Evolutionary conservation across 2,888 invertebrate genomes (phyloP).

Genomic region (Bhutanitis thaidina): DNA sequence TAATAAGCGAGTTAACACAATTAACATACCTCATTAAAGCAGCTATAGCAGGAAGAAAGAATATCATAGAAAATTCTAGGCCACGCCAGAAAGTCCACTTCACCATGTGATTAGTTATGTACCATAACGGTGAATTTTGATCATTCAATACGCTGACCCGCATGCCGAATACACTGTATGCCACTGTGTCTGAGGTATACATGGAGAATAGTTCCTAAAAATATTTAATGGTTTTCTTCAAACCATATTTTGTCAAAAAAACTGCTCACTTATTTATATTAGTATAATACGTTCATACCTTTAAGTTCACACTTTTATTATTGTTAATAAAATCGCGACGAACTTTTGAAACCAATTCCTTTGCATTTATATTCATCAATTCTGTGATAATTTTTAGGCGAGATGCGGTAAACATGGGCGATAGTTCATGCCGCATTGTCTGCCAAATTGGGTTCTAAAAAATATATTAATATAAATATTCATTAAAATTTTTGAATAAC

Average conservation of each 20-base stretch:
- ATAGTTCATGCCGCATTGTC: conserved; percentile 46
- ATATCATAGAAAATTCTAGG: conserved; percentile 52
- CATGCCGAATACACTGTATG: conserved; percentile 55
- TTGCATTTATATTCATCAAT: conserved; percentile 58
- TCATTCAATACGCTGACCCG: conserved; percentile 50
- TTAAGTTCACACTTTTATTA: conserved; percentile 45
- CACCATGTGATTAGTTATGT: conserved; percentile 59
- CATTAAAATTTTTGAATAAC: no score
- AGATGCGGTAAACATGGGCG: conserved; percentile 55
- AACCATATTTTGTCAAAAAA: no score
- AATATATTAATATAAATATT: not conserved
- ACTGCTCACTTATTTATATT: no score
- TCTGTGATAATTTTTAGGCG: conserved; percentile 47
- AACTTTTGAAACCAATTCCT: conserved; percentile 48
- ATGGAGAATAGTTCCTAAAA: conserved; percentile 57
- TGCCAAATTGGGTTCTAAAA: conserved; percentile 56
- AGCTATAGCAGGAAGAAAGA: conserved; percentile 51
- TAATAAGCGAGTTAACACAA: not conserved
- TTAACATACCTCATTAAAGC: conserved; percentile 41
- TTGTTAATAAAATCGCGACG: conserved; percentile 46
- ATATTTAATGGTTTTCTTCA: not conserved
- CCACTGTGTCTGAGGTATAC: conserved; percentile 64
- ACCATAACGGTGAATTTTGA: conserved; percentile 53
- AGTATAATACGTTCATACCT: conserved; percentile 36
- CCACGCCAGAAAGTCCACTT: conserved; percentile 60